Base-by-base conservation (phyloP, 2,797 vertebrate species). In the Philypnodon macrostomus region DNA sequence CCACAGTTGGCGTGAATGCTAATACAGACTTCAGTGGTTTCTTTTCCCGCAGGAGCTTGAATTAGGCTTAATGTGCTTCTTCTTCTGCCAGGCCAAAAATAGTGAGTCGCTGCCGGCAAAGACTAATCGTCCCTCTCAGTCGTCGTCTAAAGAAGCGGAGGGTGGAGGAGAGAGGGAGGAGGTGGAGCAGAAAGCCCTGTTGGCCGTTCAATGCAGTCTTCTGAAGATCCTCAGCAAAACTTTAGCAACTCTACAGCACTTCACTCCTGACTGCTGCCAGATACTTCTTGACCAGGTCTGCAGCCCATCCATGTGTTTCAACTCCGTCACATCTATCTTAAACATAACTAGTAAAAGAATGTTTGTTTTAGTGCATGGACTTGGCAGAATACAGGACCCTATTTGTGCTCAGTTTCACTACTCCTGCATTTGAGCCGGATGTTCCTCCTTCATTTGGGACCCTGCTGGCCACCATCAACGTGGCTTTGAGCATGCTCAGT, bases 361-460 rank as follows among this genome's bases (percentile, higher is more conserved):
- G 15, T 32, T 7, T 58, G 6, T 35, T 2, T 31, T n/a, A 98
- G 97, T 95, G 92, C 0, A 89, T 99, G 89, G 97, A 99, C 80
- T 83, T 99, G 47, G 94, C 95, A 0, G 94, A 98, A 58, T 99
- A 96, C 80, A 87, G 90, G 2, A 87, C 93, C 55, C 89, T 99
- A 36, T 98, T 99, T 8, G 92, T 95, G 49, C 73, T 98, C 80
- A 99, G 91, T 73, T 98, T 98, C 73, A 96, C 93, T 0, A 95
- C 95, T 0, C 93, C 96, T 1, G 93, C 95, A 2, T 98, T 98
- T 10, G 97, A 98, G 72, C 93, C 95, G 0, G 96, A 99, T 0
- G 94, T 95, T 1, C 90, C 95, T 1, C 97, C 97, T n/a, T 99
- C 95, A 0, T 98, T 99, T 7, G 97, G 97, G 21, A 98, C 96